These are phyloP conservation scores for Phthorimaea operculella DNA, from an alignment of 1,140 invertebrate species.

Conservation along the genomic window DNA sequence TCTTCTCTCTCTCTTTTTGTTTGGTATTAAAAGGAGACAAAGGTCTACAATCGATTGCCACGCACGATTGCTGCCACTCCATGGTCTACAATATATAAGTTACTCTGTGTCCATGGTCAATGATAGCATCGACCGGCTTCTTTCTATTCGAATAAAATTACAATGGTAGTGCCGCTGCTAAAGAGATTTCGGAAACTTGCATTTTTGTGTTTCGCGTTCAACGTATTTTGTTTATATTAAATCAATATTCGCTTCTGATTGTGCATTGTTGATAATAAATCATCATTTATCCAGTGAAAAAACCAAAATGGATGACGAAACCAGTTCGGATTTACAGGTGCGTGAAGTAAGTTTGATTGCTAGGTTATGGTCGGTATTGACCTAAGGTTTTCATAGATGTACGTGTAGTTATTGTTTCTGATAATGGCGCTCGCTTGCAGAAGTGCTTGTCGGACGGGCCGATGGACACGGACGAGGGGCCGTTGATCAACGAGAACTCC, in stretches of 20 bases:
- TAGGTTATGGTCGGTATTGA: conserved; percentile 28
- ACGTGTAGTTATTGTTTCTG: conserved; percentile 8
- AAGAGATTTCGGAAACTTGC: neutral
- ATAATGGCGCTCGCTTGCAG: conserved; percentile 24
- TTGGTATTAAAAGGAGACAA: too few relatives aligned
- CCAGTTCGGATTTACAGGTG: conserved; percentile 52
- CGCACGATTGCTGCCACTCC: too few relatives aligned
- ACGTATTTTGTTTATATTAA: neutral
- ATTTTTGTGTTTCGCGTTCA: neutral
- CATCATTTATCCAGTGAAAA: neutral
- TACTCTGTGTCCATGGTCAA: too few relatives aligned
- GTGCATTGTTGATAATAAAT: too few relatives aligned
- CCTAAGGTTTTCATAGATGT: neutral
- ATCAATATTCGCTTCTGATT: conserved; percentile 1
- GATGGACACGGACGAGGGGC: conserved; percentile 58
- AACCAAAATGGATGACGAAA: conserved; percentile 49
- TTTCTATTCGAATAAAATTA: too few relatives aligned
- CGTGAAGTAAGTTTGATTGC: conserved; percentile 12
- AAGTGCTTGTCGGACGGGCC: conserved; percentile 46
- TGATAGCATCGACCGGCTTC: too few relatives aligned
- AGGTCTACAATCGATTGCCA: too few relatives aligned
- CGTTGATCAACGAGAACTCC: conserved; percentile 58
- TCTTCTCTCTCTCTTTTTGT: too few relatives aligned
- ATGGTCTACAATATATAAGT: too few relatives aligned
- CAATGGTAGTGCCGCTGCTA: too few relatives aligned